These are phyloP conservation scores for Rhea americana DNA, from an alignment of 2,113 vertebrate genomes.

Conservation along the genomic window DNA sequence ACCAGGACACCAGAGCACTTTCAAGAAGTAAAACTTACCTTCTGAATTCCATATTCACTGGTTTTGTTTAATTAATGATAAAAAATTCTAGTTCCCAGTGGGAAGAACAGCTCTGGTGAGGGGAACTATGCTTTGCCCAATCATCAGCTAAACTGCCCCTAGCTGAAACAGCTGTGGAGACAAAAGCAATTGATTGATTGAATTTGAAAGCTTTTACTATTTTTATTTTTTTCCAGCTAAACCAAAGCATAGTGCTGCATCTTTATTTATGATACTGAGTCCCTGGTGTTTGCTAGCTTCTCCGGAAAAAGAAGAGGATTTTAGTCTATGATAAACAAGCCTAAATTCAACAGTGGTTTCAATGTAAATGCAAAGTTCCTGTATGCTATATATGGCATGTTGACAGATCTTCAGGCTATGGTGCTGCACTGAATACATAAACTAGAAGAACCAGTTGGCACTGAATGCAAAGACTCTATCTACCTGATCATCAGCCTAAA, in stretches of 20 bases:
- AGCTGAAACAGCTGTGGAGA: neutral
- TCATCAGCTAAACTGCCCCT: neutral
- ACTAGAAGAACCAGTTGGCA: neutral
- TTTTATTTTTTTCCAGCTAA: neutral
- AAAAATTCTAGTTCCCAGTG: neutral
- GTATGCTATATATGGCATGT: neutral
- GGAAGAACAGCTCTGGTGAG: neutral
- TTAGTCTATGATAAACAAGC: neutral
- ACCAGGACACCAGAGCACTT: neutral
- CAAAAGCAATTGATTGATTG: neutral
- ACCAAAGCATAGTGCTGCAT: neutral
- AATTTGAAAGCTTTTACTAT: neutral
- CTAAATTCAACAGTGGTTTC: neutral
- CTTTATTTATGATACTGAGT: neutral
- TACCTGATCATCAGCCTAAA: neutral
- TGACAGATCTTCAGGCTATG: neutral
- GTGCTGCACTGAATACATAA: neutral
- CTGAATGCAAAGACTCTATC: neutral
- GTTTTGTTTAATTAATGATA: neutral
- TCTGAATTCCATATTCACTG: neutral
- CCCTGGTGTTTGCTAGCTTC: neutral
- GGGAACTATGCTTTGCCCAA: neutral
- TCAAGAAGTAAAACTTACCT: conserved; percentile 14
- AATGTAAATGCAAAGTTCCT: neutral
- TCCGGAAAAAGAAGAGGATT: neutral